phyloP scores from a whole-genome alignment of 2,113 vertebrate species.

The Epinephelus cyanopodus region DNA sequence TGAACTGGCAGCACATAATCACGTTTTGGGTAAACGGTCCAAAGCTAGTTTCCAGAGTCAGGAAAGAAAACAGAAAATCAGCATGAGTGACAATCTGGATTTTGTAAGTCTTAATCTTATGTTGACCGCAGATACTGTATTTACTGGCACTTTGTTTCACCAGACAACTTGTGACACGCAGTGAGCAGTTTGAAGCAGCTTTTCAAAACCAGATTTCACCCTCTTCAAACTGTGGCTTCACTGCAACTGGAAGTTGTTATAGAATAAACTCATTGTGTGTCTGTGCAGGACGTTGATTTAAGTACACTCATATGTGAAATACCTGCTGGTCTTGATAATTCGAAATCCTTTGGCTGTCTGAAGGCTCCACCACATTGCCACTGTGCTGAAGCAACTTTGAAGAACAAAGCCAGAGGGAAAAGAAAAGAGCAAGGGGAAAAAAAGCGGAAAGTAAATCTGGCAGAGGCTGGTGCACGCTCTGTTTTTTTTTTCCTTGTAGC shows the following conservation, averaged over 20 bases:
- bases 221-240: conserved; percentile 18
- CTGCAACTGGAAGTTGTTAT: neutral
- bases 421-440: conserved; percentile 62
- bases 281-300: conserved; percentile 4
- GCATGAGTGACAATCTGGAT: conserved; percentile 47
- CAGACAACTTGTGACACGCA: conserved; percentile 55
- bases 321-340: conserved; percentile 55
- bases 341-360: conserved; percentile 50
- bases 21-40: neutral
- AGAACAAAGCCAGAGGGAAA: conserved; percentile 80
- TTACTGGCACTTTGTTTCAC: conserved; percentile 50
- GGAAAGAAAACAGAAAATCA: conserved; percentile 40
- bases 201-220: conserved; percentile 23
- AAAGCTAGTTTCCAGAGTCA: neutral
- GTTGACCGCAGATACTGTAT: conserved; percentile 43
- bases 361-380: conserved; percentile 61
- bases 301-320: conserved; percentile 44
- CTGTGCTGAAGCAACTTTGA: conserved; percentile 76
- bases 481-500: conserved; percentile 63
- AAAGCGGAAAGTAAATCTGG: conserved; percentile 76
- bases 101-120: conserved; percentile 30
- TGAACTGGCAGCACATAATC: conserved; percentile 1
- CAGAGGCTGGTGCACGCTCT: conserved; percentile 67
- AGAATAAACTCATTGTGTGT: conserved; percentile 44
- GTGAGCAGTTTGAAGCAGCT: conserved; percentile 2